Conservation (phyloP, 2,113 vertebrate genomes). For the Mustelus asterias region DNA sequence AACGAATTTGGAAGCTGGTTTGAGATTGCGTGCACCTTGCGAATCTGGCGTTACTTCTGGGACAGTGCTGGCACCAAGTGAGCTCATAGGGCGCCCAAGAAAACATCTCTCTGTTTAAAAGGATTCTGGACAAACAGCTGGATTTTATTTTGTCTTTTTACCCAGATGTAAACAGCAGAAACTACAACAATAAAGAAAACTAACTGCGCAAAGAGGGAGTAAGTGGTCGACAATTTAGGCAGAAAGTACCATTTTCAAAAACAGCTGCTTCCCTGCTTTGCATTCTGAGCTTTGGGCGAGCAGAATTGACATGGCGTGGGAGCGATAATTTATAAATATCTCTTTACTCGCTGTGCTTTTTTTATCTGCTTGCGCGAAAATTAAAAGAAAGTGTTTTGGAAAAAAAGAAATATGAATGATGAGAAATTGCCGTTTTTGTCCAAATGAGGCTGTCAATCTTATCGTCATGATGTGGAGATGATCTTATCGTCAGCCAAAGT, state of each 20-base stretch:
- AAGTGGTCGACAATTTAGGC: too few relatives aligned
- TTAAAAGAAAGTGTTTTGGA: background rate
- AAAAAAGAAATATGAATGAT: background rate
- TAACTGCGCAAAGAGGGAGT: background rate
- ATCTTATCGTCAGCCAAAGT: background rate
- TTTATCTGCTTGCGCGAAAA: background rate
- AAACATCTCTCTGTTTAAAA: background rate
- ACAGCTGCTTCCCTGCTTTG: background rate
- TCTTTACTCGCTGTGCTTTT: background rate
- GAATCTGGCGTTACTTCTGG: background rate
- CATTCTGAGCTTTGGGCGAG: background rate
- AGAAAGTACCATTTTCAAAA: background rate
- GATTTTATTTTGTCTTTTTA: background rate
- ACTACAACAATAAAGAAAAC: background rate
- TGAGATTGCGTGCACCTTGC: background rate
- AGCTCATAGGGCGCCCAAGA: background rate
- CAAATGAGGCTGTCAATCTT: background rate
- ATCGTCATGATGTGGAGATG: too few relatives aligned
- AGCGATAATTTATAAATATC: background rate
- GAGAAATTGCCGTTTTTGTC: background rate
- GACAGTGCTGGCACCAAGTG: background rate
- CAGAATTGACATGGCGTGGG: background rate
- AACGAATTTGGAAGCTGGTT: background rate
- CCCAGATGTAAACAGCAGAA: background rate
- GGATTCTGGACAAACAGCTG: background rate